Evolutionary conservation across 2,888 invertebrate genomes (phyloP).

Genomic region (Hylaea fasciaria): DNA sequence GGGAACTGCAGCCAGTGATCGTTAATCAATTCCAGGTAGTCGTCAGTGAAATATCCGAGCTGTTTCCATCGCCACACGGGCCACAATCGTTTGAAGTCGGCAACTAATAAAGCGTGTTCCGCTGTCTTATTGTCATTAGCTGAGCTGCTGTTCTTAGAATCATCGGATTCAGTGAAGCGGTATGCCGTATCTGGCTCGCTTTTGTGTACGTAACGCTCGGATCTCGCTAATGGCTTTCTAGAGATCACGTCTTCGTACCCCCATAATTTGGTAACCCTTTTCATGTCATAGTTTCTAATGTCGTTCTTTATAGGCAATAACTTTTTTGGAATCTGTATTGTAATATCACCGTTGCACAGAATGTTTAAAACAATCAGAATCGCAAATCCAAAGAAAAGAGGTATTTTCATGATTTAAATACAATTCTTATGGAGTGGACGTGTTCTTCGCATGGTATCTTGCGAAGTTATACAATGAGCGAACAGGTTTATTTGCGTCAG

Average conservation of each 20-base stretch:
- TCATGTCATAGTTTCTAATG: conserved; percentile 32
- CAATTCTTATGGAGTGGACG: conserved; percentile 51
- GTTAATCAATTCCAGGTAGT: conserved; percentile 86
- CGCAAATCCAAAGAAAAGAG: conserved; percentile 50
- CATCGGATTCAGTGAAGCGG: conserved; percentile 45
- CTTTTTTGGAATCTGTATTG: conserved; percentile 24
- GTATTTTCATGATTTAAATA: conserved; percentile 58
- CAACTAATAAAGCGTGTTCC: conserved; percentile 60
- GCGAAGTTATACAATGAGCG: conserved; percentile 58
- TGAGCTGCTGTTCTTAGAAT: conserved; percentile 49
- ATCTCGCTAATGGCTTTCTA: conserved; percentile 46
- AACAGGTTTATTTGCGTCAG: conserved; percentile 53
- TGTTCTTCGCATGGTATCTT: conserved; percentile 60
- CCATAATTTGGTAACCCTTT: conserved; percentile 42
- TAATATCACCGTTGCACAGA: conserved; percentile 46
- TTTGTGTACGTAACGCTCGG: conserved; percentile 45
- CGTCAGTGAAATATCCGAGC: conserved; percentile 84
- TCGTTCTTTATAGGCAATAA: conserved; percentile 32
- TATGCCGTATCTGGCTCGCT: conserved; percentile 43
- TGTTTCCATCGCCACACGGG: conserved; percentile 80
- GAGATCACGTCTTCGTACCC: conserved; percentile 39
- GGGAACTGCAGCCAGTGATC: conserved; percentile 89
- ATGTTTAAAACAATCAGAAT: conserved; percentile 52
- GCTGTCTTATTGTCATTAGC: conserved; percentile 49
- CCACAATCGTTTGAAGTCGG: conserved; percentile 70